phyloP scores from a whole-genome alignment of 37 sponge, comb jelly and placozoan species.

The Crambe crambe region DNA sequence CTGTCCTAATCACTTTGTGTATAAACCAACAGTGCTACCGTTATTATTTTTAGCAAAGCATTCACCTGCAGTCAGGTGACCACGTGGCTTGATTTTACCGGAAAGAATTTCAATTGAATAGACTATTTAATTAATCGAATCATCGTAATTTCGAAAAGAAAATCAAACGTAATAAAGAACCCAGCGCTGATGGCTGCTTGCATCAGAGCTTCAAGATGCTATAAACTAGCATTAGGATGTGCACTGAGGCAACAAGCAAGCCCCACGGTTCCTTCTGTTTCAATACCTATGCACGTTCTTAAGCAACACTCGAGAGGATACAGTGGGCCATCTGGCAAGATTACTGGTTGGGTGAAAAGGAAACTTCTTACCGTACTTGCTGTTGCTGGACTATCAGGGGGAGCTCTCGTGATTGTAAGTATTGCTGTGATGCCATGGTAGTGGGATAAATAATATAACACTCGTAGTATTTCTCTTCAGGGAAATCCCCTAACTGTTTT shows the following conservation, averaged over 20 bases:
- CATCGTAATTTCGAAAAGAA: not conserved
- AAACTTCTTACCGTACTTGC: not conserved
- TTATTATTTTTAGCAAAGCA: not conserved
- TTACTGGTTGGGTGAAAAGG: conserved; percentile 13
- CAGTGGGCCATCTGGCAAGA: not conserved
- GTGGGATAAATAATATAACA: no score
- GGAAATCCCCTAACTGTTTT: no score
- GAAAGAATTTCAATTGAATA: not conserved
- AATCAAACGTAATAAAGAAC: not conserved
- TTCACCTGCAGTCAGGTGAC: conserved; percentile 71
- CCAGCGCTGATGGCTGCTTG: conserved; percentile 14
- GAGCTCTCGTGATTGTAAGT: conserved; percentile 20
- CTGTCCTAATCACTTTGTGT: conserved; percentile 35
- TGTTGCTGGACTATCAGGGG: conserved; percentile 14
- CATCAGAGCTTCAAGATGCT: not conserved
- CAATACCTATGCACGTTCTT: not conserved
- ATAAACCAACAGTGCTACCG: conserved; percentile 18
- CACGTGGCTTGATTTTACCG: conserved; percentile 33
- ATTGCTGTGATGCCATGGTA: not conserved
- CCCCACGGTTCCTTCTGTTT: not conserved
- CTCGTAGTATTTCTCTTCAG: no score
- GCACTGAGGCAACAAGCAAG: not conserved
- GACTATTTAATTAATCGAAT: not conserved
- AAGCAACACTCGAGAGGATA: not conserved
- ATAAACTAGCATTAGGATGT: not conserved